Conservation (phyloP, 92 coral and sea anemone species). For the Phenganax stokvisi region DNA sequence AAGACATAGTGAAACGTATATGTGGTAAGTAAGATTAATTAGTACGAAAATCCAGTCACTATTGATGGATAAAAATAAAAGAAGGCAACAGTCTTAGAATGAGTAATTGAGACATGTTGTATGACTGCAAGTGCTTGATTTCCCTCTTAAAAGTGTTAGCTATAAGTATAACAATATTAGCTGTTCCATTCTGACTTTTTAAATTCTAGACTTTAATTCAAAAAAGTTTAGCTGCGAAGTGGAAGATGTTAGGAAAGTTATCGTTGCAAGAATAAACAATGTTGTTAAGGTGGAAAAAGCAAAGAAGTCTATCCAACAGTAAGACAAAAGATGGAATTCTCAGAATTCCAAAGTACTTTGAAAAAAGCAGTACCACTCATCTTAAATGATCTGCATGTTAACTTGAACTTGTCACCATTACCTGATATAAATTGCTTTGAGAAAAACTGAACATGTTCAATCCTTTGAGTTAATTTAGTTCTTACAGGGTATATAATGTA, state of each 20-base stretch:
- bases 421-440: too few relatives aligned
- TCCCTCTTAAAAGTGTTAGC: neutral
- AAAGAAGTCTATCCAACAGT: too few relatives aligned
- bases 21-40: neutral
- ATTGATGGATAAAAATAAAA: neutral
- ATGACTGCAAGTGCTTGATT: neutral
- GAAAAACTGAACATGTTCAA: too few relatives aligned
- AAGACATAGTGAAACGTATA: neutral
- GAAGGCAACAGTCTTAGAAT: neutral
- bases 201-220: neutral
- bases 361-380: too few relatives aligned
- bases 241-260: neutral
- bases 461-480: too few relatives aligned
- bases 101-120: too few relatives aligned
- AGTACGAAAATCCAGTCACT: neutral
- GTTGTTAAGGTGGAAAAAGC: neutral
- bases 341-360: too few relatives aligned
- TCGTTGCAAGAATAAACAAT: neutral
- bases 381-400: too few relatives aligned
- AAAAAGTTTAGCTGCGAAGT: neutral
- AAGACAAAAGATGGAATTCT: too few relatives aligned
- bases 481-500: too few relatives aligned
- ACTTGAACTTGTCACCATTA: too few relatives aligned
- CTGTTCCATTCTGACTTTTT: neutral
- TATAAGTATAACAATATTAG: neutral